Percentiles rank a stretch among this genome's conserved stretches.
phyloP scores from a whole-genome alignment of 2,888 invertebrate genomes.

The Aradus depressus region DNA sequence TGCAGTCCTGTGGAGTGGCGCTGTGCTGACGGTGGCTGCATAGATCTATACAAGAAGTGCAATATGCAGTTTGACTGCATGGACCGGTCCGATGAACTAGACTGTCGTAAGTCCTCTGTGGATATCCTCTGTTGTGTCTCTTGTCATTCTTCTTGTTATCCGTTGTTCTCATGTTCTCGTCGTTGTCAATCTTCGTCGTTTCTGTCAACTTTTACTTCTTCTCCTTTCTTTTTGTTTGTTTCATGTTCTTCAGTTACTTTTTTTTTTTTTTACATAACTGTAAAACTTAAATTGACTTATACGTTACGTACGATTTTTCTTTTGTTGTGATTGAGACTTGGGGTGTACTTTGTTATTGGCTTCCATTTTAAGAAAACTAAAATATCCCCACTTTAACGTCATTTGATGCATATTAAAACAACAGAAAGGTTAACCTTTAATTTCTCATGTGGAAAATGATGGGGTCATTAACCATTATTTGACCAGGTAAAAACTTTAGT shows the following conservation, averaged over 20 bases:
- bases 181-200: not conserved
- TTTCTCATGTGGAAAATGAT: too few species aligned
- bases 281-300: not conserved
- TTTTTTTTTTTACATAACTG: slow-evolving; percentile 9
- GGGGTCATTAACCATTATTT: too few species aligned
- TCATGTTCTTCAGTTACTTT: not conserved
- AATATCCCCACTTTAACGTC: too few species aligned
- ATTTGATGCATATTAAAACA: too few species aligned
- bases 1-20: slow-evolving; percentile 44
- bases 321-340: not conserved
- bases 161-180: not conserved
- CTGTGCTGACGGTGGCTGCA: slow-evolving; percentile 15
- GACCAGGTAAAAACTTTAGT: too few species aligned
- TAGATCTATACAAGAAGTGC: slow-evolving; percentile 6
- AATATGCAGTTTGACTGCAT: slow-evolving; percentile 9
- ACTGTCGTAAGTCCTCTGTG: slow-evolving; percentile 12
- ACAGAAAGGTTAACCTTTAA: too few species aligned
- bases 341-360: too few species aligned
- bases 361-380: too few species aligned
- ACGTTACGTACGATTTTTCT: not conserved
- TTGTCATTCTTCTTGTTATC: slow-evolving; percentile 6
- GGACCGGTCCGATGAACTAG: slow-evolving; percentile 8
- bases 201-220: not conserved
- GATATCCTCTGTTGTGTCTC: slow-evolving; percentile 4
- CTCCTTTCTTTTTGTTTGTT: slow-evolving; percentile 26